Percentiles rank a stretch among this genome's conserved stretches.
phyloP scores from a whole-genome alignment of 2,113 vertebrate genomes.

The Budorcas taxicolor region DNA sequence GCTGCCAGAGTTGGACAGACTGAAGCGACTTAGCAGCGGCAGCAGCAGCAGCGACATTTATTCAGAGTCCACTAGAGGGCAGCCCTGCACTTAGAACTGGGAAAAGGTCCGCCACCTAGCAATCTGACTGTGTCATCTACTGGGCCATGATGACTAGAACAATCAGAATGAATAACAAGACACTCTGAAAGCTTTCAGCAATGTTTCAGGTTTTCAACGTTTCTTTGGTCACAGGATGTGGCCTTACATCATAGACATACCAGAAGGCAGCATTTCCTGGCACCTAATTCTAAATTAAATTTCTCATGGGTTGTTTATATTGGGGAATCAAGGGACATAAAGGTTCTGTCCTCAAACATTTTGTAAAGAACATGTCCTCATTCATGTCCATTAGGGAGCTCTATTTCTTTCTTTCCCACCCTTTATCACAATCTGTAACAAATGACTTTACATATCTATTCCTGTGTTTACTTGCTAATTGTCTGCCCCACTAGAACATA shows the following conservation, averaged over 20 bases:
- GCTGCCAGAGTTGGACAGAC: too few species aligned
- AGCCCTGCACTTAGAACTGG: background rate
- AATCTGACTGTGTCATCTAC: background rate
- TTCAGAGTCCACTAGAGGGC: slow-evolving; percentile 27
- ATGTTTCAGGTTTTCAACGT: background rate
- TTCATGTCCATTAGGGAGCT: background rate
- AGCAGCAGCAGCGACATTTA: background rate
- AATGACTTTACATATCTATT: background rate
- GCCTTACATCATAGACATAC: background rate
- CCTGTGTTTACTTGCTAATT: background rate
- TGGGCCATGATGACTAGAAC: background rate
- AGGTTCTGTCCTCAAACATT: background rate
- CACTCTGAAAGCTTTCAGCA: background rate
- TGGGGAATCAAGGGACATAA: background rate
- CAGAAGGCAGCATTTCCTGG: background rate
- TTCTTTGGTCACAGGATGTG: background rate
- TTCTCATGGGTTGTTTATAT: background rate
- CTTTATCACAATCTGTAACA: background rate
- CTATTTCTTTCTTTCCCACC: background rate
- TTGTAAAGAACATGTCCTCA: too few species aligned
- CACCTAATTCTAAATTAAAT: background rate
- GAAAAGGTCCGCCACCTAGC: background rate
- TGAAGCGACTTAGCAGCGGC: too few species aligned
- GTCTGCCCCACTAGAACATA: background rate
- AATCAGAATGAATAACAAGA: slow-evolving; percentile 7